Evolutionary conservation across 2,888 invertebrate species (phyloP).

Genomic region (Meloe dianella): DNA sequence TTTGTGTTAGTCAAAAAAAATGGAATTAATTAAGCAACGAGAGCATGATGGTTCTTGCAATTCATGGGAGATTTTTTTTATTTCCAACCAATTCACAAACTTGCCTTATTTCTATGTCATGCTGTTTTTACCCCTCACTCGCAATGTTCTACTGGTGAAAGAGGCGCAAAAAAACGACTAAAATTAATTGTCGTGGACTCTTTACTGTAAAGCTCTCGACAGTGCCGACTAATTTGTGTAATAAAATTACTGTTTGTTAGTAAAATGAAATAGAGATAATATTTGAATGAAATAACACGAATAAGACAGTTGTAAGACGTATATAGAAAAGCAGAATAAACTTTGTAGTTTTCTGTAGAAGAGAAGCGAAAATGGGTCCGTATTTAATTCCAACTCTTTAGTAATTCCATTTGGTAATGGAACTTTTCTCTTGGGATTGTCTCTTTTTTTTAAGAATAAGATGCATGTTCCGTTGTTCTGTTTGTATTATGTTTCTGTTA

Average conservation of each 20-base stretch:
- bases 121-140: constrained; percentile 30
- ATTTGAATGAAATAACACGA: neutral
- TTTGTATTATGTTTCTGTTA: neutral
- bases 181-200: constrained; percentile 39
- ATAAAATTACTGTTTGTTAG: constrained; percentile 40
- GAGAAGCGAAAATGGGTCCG: constrained; percentile 34
- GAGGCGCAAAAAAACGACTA: constrained; percentile 20
- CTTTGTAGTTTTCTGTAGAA: constrained; percentile 30
- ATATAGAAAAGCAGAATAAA: constrained; percentile 14
- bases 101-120: constrained; percentile 36
- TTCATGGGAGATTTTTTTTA: neutral
- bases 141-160: constrained; percentile 16
- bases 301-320: neutral
- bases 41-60: neutral
- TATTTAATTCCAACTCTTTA: constrained; percentile 35
- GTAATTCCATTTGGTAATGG: constrained; percentile 31
- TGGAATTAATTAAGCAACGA: neutral
- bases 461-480: neutral
- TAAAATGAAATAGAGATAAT: constrained; percentile 13
- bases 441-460: neutral
- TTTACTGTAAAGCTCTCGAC: constrained; percentile 33
- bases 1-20: neutral
- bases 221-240: constrained; percentile 38
- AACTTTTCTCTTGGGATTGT: constrained; percentile 7
- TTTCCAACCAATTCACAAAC: neutral